Base-by-base conservation (phyloP, 2,113 vertebrate genomes). In the Lophius piscatorius region DNA sequence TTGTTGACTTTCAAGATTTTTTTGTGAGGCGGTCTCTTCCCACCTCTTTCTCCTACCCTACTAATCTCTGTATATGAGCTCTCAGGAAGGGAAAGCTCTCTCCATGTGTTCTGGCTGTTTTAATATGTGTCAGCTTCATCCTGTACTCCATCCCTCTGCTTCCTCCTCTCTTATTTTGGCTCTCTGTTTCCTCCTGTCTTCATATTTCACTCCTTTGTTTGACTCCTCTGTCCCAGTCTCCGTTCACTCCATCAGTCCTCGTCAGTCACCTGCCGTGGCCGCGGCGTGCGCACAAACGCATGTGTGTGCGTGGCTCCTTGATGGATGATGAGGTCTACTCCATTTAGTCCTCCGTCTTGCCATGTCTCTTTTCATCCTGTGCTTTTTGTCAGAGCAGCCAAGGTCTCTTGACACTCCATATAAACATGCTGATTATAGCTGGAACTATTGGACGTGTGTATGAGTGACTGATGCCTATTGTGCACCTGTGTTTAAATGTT, bases 71-170 rank as follows among this genome's bases (percentile, higher is more conserved):
- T 75, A 88, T 91, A 91, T 91, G 84, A 92, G 87, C 87, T 87
- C 87, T 84, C 90, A 90, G 85, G 90, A 90, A 88, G 85, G 64
- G 74, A 85, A 81, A 82, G 70, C 83, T 89, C 86, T 76, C 76
- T 86, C 62, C 52, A 55, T 86, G 74, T 85, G 78, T 74, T 85
- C 75, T 84, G 72, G 79, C 84, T 92, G 89, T 91, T 92, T 92
- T 91, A 91, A 90, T 91, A 90, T 87, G 89, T 92, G 91, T 92
- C 91, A 92, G 80, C 86, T 74, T 84, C 86, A 91, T 92, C 90
- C 91, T 92, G 86, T 81, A 67, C 87, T 91, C 91, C 79, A 76
- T 84, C 70, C 65, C 73, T 81, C 57, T 69, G 66, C 85, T 85
- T 86, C 88, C 90, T 88, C 81, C 74, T 59, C 81, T 82, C 84